Evolutionary conservation across 1,140 invertebrate genomes (phyloP), one percentile per base, ranked within the genome.

Genomic region (Forficula auricularia): DNA sequence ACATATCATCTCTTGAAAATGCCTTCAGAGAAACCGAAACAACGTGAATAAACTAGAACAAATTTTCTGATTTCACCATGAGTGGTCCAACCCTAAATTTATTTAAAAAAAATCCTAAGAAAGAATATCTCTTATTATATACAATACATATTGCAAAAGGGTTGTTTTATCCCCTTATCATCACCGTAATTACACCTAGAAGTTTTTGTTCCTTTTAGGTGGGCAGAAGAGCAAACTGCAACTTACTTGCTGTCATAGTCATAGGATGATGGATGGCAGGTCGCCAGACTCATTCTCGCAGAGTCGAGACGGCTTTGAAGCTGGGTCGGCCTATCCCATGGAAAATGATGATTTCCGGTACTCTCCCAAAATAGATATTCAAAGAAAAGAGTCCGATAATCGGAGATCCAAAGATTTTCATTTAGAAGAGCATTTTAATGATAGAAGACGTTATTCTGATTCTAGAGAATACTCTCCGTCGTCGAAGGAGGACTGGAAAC

Each of bases 201-300:
- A 46, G 44, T 46, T 46, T 46, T 33, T 46, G 38, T 44, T 44
- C 42, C 18, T 46, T 46, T 46, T 46, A 46, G 44, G 44, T 46
- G 44, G 38, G 33, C 42, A 31, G 43, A 38, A 16, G 19, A 31
- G 31, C 19, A 27, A 19, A 20, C 27, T 30, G 15, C 44, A 19
- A 31, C 40, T 20, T 20, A 18, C 22, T 40, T 46, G 44, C 38
- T 46, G 44, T 46, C n/a, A n/a, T n/a, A n/a, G 40, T 46, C 44
- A 36, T 46, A 41, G 44, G 38, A 40, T n/a, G n/a, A n/a, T 13
- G 32, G 44, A 35, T 18, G 20, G 39, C 39, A 19, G 35, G 15
- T 20, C 19, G 31, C 20, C 38, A 39, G 32, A 39, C 19, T 37
- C 44, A 12, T 13, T 39, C 19, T 31, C 15, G 18, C 15, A 34